phyloP scores from a whole-genome alignment of 2,797 vertebrate genomes.

The Malurus splendens region DNA sequence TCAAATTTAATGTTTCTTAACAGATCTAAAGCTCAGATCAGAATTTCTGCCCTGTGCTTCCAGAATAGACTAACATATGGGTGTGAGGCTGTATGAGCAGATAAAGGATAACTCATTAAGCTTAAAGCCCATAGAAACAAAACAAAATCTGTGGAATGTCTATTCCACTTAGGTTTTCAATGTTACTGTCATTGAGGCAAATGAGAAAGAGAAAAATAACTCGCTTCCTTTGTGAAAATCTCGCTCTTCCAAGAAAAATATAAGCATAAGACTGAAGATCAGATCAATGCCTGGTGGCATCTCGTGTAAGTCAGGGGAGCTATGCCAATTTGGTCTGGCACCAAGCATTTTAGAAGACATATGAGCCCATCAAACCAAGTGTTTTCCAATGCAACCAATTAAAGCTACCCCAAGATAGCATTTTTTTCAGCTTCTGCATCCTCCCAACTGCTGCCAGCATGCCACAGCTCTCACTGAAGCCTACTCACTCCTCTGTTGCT shows the following conservation, averaged over 20 bases:
- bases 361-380: constrained; percentile 17
- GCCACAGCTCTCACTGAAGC: constrained; percentile 34
- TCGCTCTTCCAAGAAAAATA: background rate
- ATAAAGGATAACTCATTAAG: background rate
- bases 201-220: background rate
- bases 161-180: background rate
- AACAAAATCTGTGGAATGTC: background rate
- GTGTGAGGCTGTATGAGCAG: background rate
- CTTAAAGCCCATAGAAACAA: background rate
- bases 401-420: constrained; percentile 39
- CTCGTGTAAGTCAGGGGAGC: background rate
- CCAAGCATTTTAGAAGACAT: constrained; percentile 13
- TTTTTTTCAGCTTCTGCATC: constrained; percentile 21
- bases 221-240: background rate
- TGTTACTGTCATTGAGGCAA: background rate
- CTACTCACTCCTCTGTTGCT: constrained; percentile 45
- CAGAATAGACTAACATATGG: background rate
- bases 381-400: constrained; percentile 50
- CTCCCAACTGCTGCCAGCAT: constrained; percentile 32
- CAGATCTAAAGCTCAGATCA: background rate
- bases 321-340: constrained; percentile 34
- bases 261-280: background rate
- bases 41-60: background rate
- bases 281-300: constrained; percentile 28
- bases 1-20: background rate